A percentile compares a stretch with the other conserved stretches of the same genome.
Evolutionary conservation across 2,113 vertebrate genomes (phyloP).

Genomic region (Nothocercus nigrocapillus): DNA sequence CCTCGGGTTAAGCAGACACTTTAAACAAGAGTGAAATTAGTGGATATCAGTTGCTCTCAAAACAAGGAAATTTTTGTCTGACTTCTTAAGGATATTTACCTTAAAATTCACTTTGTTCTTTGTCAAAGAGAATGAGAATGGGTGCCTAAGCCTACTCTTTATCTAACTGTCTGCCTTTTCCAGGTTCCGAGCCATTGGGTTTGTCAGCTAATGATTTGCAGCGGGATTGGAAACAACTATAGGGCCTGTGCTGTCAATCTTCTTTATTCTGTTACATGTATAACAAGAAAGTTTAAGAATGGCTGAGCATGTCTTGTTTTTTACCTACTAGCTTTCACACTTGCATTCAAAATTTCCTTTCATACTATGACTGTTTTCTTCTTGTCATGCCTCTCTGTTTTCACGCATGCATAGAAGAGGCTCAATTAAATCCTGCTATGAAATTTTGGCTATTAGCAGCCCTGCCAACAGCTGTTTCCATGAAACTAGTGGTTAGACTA

Average conservation of each 20-base stretch:
- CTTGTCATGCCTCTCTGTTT: background rate
- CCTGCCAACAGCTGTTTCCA: background rate
- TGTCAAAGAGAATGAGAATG: background rate
- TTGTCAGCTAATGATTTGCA: constrained; percentile 25
- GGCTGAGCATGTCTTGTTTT: background rate
- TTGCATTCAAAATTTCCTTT: background rate
- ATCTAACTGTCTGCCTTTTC: background rate
- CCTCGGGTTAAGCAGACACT: background rate
- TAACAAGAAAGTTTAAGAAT: background rate
- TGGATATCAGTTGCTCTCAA: background rate
- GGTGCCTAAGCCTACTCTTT: background rate
- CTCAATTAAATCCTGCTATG: background rate
- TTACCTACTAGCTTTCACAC: background rate
- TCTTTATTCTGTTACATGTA: background rate
- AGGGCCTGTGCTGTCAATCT: background rate
- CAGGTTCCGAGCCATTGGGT: constrained; percentile 9
- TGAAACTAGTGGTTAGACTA: background rate
- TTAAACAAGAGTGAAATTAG: constrained; percentile 4
- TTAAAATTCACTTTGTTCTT: constrained; percentile 23
- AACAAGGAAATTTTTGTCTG: background rate
- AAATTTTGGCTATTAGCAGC: background rate
- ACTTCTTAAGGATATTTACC: background rate
- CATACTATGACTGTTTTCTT: background rate
- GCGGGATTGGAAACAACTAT: background rate
- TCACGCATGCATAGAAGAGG: background rate